Percentiles rank a stretch among this genome's conserved stretches.
These are phyloP conservation scores for Mythimna pallens DNA, from an alignment of 2,888 invertebrate genomes.

Conservation along the genomic window DNA sequence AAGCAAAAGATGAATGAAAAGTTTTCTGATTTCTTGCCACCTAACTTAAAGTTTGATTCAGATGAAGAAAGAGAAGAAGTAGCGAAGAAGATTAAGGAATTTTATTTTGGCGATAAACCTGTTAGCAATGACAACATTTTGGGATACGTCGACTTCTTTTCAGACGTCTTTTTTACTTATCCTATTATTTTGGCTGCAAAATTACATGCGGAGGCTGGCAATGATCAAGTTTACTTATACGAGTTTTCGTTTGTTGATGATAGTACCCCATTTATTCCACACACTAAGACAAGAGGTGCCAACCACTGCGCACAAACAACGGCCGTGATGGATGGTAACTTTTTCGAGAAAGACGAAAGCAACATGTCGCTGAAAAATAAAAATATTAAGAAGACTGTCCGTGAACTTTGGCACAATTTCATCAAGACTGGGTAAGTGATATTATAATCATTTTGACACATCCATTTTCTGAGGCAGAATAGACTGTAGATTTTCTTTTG, in stretches of 20 bases:
- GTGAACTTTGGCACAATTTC: conserved; percentile 67
- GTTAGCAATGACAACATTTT: conserved; percentile 58
- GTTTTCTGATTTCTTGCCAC: conserved; percentile 69
- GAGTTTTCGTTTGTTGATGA: conserved; percentile 65
- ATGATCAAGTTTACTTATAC: conserved; percentile 69
- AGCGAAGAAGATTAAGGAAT: conserved; percentile 61
- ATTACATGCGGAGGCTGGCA: conserved; percentile 67
- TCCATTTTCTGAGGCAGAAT: no score
- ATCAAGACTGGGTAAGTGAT: conserved; percentile 62
- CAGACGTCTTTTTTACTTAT: conserved; percentile 75
- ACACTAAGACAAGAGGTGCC: conserved; percentile 58
- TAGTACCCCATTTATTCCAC: conserved; percentile 38
- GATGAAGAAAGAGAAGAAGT: conserved; percentile 59
- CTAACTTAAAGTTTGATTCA: conserved; percentile 59
- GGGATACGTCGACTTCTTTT: conserved; percentile 64
- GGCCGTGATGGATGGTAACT: conserved; percentile 36
- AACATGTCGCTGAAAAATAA: conserved; percentile 48
- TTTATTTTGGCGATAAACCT: conserved; percentile 67
- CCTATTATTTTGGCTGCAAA: conserved; percentile 61
- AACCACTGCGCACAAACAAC: conserved; percentile 67
- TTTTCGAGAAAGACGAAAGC: conserved; percentile 38
- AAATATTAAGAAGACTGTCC: conserved; percentile 59
- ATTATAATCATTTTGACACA: no score
- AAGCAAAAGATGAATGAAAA: conserved; percentile 64
- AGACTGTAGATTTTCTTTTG: neutral